Evolutionary conservation across 1,140 invertebrate species (phyloP).

Genomic region (Bombus superbus): DNA sequence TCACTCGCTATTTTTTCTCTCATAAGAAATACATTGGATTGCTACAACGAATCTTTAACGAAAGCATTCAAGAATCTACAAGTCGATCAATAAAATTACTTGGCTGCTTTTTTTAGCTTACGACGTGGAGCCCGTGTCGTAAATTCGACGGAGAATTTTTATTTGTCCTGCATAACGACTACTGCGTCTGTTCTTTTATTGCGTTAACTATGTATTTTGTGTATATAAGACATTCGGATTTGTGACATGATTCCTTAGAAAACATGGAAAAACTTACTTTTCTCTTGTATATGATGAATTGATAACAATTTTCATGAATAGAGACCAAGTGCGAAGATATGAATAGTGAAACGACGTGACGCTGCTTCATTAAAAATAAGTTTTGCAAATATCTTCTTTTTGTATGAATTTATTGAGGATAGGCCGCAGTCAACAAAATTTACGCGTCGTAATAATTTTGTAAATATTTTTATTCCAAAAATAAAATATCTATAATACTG

Average conservation of each 20-base stretch:
- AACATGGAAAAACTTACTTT: not conserved
- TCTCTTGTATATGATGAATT: not conserved
- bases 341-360: not conserved
- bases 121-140: not conserved
- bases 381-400: not conserved
- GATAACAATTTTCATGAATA: not conserved
- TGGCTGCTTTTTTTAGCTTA: slow-evolving; percentile 17
- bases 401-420: not conserved
- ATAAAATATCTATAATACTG: not conserved
- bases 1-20: not conserved
- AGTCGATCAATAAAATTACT: slow-evolving; percentile 29
- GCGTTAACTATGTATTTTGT: not conserved
- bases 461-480: not conserved
- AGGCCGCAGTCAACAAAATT: no score
- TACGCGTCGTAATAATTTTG: no score
- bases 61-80: not conserved
- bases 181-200: not conserved
- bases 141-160: slow-evolving; percentile 11
- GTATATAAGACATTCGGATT: not conserved
- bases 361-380: not conserved
- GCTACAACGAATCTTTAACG: slow-evolving; percentile 1
- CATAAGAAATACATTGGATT: not conserved
- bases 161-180: slow-evolving; percentile 7
- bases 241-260: not conserved
- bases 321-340: not conserved